phyloP scores from a whole-genome alignment of 2,888 invertebrate species.

The Ceraclea dissimilis region DNA sequence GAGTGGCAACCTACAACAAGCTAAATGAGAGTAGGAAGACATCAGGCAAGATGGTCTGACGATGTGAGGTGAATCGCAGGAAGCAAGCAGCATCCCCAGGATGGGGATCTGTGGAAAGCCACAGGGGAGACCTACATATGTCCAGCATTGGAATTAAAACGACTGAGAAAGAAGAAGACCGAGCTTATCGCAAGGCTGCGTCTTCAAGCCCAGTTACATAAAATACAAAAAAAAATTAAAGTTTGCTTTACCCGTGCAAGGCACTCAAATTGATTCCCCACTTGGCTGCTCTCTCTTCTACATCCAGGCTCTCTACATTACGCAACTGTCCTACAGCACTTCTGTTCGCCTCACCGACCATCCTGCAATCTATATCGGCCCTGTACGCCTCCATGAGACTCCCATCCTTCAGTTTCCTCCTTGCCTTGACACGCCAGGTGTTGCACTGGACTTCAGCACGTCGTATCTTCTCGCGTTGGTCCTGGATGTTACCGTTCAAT shows the following conservation, averaged over 20 bases:
- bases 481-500: conserved; percentile 15
- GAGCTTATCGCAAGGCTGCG: no score
- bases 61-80: no score
- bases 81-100: no score
- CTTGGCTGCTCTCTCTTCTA: conserved; percentile 15
- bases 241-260: conserved; percentile 12
- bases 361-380: conserved; percentile 47
- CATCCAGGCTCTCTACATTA: conserved; percentile 2
- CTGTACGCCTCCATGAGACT: conserved; percentile 18
- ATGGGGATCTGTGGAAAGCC: no score
- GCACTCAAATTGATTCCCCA: conserved; percentile 14
- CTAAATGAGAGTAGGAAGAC: no score
- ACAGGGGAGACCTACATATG: no score
- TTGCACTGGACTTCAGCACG: conserved; percentile 13
- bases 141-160: no score
- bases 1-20: no score
- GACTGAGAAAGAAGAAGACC: no score
- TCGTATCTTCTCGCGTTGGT: conserved; percentile 19
- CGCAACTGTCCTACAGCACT: conserved; percentile 43
- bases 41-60: no score
- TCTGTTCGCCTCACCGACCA: conserved; percentile 58
- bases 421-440: conserved; percentile 12
- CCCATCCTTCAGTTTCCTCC: conserved; percentile 16
- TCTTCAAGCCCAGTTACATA: no score
- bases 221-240: no score